Conservation (phyloP, 1,140 invertebrate genomes). For the Arctopsyche grandis region DNA sequence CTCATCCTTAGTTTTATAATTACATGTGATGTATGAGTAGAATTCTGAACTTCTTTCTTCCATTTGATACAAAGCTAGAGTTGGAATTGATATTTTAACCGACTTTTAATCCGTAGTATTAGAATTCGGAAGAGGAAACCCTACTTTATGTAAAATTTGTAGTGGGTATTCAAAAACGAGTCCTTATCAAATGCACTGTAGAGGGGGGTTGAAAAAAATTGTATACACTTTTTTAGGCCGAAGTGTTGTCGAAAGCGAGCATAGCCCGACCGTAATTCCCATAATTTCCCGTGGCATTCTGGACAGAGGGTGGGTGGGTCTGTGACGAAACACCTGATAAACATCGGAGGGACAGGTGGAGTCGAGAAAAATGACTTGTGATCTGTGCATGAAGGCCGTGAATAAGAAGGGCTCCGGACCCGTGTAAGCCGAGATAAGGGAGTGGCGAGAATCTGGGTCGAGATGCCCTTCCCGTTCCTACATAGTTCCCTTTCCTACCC, state of each 20-base stretch:
- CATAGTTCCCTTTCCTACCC: background rate
- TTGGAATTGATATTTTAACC: too few relatives aligned
- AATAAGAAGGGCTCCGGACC: conserved; percentile 21
- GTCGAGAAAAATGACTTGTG: conserved; percentile 51
- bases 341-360: conserved; percentile 42
- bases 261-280: conserved; percentile 23
- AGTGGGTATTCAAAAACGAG: conserved; percentile 8
- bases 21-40: too few relatives aligned
- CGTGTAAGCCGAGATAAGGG: conserved; percentile 39
- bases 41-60: too few relatives aligned
- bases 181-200: conserved; percentile 4
- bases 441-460: conserved; percentile 31
- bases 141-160: background rate
- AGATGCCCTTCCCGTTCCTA: background rate
- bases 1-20: too few relatives aligned
- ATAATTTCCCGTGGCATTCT: conserved; percentile 25
- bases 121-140: conserved; percentile 1
- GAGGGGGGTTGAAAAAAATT: background rate
- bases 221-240: background rate
- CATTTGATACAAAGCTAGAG: too few relatives aligned
- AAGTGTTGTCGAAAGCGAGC: background rate
- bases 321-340: conserved; percentile 50
- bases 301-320: background rate
- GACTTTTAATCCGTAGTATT: too few relatives aligned
- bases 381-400: conserved; percentile 44